Conservation (phyloP, 2,113 vertebrate genomes). For the Columbina picui region DNA sequence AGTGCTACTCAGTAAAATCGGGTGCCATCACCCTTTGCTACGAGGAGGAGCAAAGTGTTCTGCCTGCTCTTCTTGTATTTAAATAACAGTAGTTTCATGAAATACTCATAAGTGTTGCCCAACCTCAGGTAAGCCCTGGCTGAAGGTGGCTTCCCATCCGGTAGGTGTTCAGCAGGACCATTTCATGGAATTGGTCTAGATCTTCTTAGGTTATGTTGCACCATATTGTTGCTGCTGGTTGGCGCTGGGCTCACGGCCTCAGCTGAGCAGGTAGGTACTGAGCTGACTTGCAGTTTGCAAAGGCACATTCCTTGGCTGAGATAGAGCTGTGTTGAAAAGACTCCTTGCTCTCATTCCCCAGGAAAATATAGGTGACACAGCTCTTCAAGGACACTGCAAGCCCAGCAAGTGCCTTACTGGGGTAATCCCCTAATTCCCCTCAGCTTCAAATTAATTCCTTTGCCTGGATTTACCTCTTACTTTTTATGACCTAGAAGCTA, state of each 20-base stretch:
- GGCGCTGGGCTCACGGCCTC: not conserved
- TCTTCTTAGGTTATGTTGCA: not conserved
- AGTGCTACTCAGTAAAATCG: accelerated
- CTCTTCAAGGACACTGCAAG: not conserved
- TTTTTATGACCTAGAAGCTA: not conserved
- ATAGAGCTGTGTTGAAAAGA: not conserved
- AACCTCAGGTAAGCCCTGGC: not conserved
- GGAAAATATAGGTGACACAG: not conserved
- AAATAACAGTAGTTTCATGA: not conserved
- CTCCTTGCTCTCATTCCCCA: not conserved
- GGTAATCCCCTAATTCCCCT: conserved; percentile 34
- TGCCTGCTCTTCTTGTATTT: not conserved
- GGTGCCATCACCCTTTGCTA: not conserved
- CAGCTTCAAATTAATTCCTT: not conserved
- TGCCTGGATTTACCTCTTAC: not conserved
- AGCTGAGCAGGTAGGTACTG: not conserved
- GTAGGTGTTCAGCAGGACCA: not conserved
- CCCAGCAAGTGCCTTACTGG: not conserved
- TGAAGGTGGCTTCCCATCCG: not conserved
- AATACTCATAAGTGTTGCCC: not conserved
- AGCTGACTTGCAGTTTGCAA: not conserved
- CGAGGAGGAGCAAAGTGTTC: not conserved
- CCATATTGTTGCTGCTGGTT: not conserved
- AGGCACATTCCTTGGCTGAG: not conserved
- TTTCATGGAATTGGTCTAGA: not conserved